Evolutionary conservation across 92 coral and sea anemone species (phyloP).

Genomic region (Epizoanthus rinbou): DNA sequence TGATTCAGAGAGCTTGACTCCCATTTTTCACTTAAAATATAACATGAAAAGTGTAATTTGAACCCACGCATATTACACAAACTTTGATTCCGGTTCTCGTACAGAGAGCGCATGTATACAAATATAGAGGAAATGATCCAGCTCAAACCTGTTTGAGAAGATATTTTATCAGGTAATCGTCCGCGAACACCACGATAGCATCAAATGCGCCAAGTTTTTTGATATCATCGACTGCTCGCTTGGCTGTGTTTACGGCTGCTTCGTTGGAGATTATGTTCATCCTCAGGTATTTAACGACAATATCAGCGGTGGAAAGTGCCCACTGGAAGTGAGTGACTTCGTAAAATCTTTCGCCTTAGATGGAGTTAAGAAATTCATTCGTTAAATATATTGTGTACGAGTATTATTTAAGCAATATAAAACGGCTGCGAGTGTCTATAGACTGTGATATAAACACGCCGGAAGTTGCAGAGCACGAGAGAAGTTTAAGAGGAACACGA

Average conservation of each 20-base stretch:
- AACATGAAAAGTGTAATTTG: no score
- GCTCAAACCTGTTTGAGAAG: constrained; percentile 9
- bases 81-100: not conserved
- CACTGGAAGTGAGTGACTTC: constrained; percentile 21
- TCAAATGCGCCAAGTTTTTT: constrained; percentile 23
- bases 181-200: constrained; percentile 17
- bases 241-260: not conserved
- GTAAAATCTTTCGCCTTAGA: constrained; percentile 11
- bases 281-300: not conserved
- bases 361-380: not conserved
- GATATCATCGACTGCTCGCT: not conserved
- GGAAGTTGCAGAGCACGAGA: no score
- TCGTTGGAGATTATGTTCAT: not conserved
- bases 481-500: no score
- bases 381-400: not conserved
- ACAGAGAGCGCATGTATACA: not conserved
- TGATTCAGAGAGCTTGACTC: no score
- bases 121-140: not conserved
- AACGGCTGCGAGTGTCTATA: no score
- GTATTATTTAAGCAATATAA: not conserved
- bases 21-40: no score
- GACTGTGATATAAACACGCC: no score
- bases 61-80: no score
- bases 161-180: not conserved
- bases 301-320: not conserved